Base-by-base conservation (phyloP, 2,113 vertebrate species). In the Protomyctophum bolini region DNA sequence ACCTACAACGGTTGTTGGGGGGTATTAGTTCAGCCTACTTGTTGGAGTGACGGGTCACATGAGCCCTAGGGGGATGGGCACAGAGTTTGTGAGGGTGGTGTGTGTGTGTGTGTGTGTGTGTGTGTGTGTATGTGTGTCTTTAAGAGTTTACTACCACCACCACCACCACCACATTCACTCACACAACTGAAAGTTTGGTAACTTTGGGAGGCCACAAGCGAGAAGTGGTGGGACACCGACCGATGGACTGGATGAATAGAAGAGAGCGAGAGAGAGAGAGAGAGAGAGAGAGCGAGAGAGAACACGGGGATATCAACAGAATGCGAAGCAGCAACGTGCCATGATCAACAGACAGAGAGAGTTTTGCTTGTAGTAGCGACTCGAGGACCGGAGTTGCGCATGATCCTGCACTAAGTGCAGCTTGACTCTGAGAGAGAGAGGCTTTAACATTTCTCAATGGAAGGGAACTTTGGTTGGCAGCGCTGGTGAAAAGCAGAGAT, bases 131-230 rank as follows among this genome's bases (percentile, higher is more conserved):
- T 41, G 33, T 41, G 83, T 84, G 89, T 92, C 94, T 95, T 95
- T 95, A 95, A 96, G 93, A 93, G 89, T 92, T 85, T 88, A 84
- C 85, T 89, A 90, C 82, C 77, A 83, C 60, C 80, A 45, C 51
- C 49, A 58, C 66, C 58, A 61, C 66, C 64, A 68, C 50, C 3
- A 6, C 50, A 52, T 74, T 5, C 80, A 57, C 71, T 12, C 79
- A 8, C 83, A 33, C 55, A 62, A 9, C 82, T 71, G 63, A 89
- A 93, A 92, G 87, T 92, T 92, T 84, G 70, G 79, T 21, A 21
- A 21, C 21, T 21, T 21, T 21, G 33, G 33, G 33, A 87, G 87
- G 82, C 82, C 81, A 41, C 33, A 77, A 64, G 71, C 75, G 59
- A 87, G 69, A 48, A 68, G 79, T 76, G 61, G 87, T 87, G 87